Conservation (phyloP, 92 coral and sea anemone genomes). For the Pocillopora grandis region DNA sequence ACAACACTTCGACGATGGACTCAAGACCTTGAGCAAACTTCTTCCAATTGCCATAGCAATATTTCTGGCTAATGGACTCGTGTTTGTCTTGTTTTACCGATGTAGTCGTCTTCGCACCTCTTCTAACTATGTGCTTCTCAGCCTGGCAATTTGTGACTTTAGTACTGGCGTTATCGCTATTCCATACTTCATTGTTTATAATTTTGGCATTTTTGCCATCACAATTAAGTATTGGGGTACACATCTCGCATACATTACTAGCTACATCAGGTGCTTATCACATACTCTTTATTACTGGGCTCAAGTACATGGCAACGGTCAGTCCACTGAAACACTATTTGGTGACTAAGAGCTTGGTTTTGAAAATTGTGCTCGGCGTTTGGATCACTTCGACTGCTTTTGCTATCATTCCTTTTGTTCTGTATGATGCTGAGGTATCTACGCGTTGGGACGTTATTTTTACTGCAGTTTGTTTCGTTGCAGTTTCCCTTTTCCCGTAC, state of each 20-base stretch:
- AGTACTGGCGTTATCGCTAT: not conserved
- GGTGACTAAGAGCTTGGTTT: conserved; percentile 47
- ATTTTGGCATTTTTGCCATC: not conserved
- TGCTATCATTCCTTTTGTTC: conserved; percentile 56
- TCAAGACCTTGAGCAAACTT: not conserved
- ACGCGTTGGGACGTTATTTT: conserved; percentile 19
- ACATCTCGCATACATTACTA: conserved; percentile 29
- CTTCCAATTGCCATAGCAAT: not conserved
- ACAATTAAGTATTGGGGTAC: not conserved
- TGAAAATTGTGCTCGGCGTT: conserved; percentile 20
- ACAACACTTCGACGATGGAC: not conserved
- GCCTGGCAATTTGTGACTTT: conserved; percentile 7
- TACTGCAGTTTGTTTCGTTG: conserved; percentile 44
- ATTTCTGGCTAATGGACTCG: conserved; percentile 3
- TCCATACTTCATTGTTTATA: conserved; percentile 1
- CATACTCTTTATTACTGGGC: conserved; percentile 57
- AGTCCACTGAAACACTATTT: conserved; percentile 59
- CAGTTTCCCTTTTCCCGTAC: conserved; percentile 60
- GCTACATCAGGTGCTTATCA: conserved; percentile 64
- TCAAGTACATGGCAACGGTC: conserved; percentile 67
- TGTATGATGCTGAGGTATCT: conserved; percentile 8
- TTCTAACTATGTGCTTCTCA: not conserved
- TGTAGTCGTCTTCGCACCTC: not conserved
- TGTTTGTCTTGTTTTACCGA: conserved; percentile 3
- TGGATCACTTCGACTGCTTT: conserved; percentile 54